phyloP scores from a whole-genome alignment of 2,888 invertebrate species.

The Acrobasis consociella region DNA sequence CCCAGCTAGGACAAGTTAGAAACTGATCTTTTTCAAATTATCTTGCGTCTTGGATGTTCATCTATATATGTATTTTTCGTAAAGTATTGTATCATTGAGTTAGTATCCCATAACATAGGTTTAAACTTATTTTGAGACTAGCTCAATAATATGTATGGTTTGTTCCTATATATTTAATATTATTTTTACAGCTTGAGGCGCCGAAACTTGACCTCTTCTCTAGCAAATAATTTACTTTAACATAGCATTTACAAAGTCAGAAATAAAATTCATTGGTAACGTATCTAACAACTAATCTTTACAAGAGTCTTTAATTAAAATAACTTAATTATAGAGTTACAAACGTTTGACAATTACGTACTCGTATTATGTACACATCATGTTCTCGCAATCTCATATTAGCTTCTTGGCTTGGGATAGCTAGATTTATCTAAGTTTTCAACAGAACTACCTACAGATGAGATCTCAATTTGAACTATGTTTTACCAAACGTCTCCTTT shows the following conservation, averaged over 20 bases:
- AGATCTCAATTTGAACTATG: constrained; percentile 81
- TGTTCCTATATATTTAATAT: constrained; percentile 25
- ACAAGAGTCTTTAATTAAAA: constrained; percentile 63
- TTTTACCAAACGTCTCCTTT: constrained; percentile 65
- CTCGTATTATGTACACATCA: constrained; percentile 42
- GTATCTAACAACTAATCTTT: constrained; percentile 70
- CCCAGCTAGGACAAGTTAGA: too few relatives aligned
- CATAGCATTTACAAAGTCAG: constrained; percentile 55
- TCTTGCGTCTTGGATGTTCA: too few relatives aligned
- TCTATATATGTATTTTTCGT: too few relatives aligned
- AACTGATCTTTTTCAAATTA: too few relatives aligned
- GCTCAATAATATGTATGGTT: too few relatives aligned
- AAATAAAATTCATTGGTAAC: constrained; percentile 79
- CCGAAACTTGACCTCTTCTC: constrained; percentile 5
- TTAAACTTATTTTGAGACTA: too few relatives aligned
- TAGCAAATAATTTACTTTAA: constrained; percentile 15
- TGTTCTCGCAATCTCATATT: constrained; percentile 57
- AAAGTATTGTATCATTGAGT: too few relatives aligned
- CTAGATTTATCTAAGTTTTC: constrained; percentile 73
- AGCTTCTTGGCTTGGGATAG: constrained; percentile 79
- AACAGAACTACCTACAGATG: constrained; percentile 76
- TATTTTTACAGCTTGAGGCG: constrained; percentile 20
- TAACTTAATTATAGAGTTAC: constrained; percentile 31
- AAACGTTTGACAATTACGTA: constrained; percentile 14
- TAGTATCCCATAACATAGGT: too few relatives aligned